These are phyloP conservation scores for Parnassius mnemosyne DNA, from an alignment of 2,888 invertebrate species.

Conservation along the genomic window DNA sequence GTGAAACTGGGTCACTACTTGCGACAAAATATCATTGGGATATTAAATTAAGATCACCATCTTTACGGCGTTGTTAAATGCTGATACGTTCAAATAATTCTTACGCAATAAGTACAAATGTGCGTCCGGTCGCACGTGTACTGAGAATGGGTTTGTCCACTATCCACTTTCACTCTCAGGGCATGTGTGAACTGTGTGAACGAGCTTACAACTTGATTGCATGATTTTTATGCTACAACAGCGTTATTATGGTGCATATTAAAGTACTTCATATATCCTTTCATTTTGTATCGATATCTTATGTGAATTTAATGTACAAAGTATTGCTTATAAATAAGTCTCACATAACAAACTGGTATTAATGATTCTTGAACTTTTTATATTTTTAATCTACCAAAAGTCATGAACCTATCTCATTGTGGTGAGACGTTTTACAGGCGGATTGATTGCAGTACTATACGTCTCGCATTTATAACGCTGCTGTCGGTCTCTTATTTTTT, in stretches of 20 bases:
- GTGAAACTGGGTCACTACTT: constrained; percentile 15
- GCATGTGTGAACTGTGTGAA: constrained; percentile 32
- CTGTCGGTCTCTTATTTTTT: too few relatives aligned
- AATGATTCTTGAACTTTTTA: too few relatives aligned
- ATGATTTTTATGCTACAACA: constrained; percentile 3
- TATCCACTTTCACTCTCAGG: constrained; percentile 57
- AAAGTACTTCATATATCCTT: background rate
- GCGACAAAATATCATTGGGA: constrained; percentile 12
- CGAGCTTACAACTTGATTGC: constrained; percentile 18
- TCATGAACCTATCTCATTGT: too few relatives aligned
- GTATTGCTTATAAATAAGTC: too few relatives aligned
- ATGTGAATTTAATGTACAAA: background rate
- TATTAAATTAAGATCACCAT: constrained; percentile 21
- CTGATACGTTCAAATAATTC: constrained; percentile 19
- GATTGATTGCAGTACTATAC: too few relatives aligned
- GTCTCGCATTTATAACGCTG: too few relatives aligned
- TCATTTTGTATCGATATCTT: background rate
- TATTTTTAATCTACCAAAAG: too few relatives aligned
- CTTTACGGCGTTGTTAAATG: constrained; percentile 19
- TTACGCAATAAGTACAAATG: constrained; percentile 21
- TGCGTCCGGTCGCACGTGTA: constrained; percentile 22
- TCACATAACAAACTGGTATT: too few relatives aligned
- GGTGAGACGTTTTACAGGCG: too few relatives aligned
- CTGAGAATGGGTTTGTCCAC: constrained; percentile 36
- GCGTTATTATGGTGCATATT: constrained; percentile 4